phyloP scores from a whole-genome alignment of 2,113 vertebrate genomes.

The Ceuthmochares aereus region DNA sequence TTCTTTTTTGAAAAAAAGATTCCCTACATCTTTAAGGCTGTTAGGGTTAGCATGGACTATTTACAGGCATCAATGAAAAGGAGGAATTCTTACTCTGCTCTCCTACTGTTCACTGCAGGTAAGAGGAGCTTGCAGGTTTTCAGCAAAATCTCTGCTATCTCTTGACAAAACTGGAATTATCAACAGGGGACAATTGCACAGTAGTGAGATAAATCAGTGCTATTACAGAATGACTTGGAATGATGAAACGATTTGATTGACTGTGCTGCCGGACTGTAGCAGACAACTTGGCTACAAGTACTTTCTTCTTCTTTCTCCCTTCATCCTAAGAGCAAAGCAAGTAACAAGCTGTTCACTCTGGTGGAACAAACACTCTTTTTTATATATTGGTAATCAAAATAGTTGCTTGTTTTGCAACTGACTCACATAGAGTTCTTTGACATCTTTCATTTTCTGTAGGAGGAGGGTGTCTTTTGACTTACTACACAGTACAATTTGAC shows the following conservation, averaged over 20 bases:
- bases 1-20: neutral
- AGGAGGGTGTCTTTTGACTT: neutral
- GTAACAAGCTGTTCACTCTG: neutral
- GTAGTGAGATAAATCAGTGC: constrained; percentile 3
- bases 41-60: constrained; percentile 19
- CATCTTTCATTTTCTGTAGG: neutral
- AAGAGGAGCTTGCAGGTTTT: constrained; percentile 6
- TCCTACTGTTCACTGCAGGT: neutral
- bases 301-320: neutral
- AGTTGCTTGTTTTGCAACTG: neutral
- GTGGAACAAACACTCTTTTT: neutral
- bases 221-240: constrained; percentile 1
- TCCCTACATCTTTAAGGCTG: neutral
- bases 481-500: neutral
- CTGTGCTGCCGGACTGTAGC: constrained; percentile 5
- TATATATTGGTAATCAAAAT: neutral
- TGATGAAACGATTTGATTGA: constrained; percentile 34
- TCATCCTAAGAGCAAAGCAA: neutral
- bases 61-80: constrained; percentile 17
- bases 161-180: constrained; percentile 38
- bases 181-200: constrained; percentile 18
- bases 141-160: constrained; percentile 28
- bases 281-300: neutral
- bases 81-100: neutral
- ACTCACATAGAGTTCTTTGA: neutral